Conservation (phyloP, 1,140 invertebrate species). For the Drosophila paulistorum region DNA sequence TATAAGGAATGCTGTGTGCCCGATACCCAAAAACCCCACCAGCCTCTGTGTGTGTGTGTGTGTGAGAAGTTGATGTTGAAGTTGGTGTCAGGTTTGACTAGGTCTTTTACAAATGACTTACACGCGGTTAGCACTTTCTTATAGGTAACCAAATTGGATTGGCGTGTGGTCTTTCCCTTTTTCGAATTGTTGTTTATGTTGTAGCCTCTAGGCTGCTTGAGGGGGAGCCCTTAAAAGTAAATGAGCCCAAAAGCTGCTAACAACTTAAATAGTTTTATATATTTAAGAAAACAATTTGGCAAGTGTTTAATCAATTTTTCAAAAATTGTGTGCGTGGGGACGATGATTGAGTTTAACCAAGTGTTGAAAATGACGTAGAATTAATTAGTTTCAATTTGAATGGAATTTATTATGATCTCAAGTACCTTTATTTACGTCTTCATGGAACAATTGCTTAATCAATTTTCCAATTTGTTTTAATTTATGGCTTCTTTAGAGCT, state of each 20-base stretch:
- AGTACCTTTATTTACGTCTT: too few relatives aligned
- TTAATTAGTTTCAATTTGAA: background rate
- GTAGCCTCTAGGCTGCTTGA: slow-evolving; percentile 32
- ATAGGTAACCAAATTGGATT: slow-evolving; percentile 44
- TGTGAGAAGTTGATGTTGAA: slow-evolving; percentile 2
- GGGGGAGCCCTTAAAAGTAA: background rate
- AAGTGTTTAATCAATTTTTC: slow-evolving; percentile 17
- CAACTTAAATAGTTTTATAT: slow-evolving; percentile 31
- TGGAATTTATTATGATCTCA: too few relatives aligned
- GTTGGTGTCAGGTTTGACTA: slow-evolving; percentile 48
- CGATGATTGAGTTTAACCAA: background rate
- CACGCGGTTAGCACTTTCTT: slow-evolving; percentile 56
- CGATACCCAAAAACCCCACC: slow-evolving; percentile 21
- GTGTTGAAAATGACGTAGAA: slow-evolving; percentile 3
- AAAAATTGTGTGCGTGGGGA: background rate
- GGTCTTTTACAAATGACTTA: slow-evolving; percentile 76
- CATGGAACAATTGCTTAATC: too few relatives aligned
- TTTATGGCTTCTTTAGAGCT: background rate
- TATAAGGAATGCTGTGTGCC: slow-evolving; percentile 57
- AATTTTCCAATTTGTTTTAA: background rate
- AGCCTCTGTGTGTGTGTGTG: background rate
- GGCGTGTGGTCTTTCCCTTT: slow-evolving; percentile 58
- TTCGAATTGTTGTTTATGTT: slow-evolving; percentile 4
- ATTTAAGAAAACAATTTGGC: slow-evolving; percentile 12
- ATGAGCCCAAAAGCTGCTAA: slow-evolving; percentile 38